Evolutionary conservation across 2,113 vertebrate species (phyloP), one percentile per base, ranked within the genome.

Genomic region (Morone saxatilis): DNA sequence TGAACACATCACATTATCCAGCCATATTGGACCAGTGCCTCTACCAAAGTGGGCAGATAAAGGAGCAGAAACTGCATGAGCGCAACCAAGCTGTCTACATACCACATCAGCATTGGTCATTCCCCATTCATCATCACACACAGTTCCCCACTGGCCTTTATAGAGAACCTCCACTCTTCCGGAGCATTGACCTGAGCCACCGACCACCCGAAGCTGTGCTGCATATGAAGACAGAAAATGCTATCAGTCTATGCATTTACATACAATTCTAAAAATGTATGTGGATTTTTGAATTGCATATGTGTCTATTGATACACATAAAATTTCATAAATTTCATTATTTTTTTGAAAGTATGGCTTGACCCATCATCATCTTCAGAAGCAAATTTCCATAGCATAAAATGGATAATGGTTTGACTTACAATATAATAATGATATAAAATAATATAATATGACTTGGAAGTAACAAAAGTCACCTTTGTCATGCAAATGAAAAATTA

Each of bases 71-170:
- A 94, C 1, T 0, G 91, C 93, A 41, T 91, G 89, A 41, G 93
- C 92, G 1, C 80, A 91, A 51, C 84, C 92, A 4, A 93, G 59
- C 54, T 94, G 93, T 75, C 72, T 78, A 9, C 93, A 94, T 7
- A 92, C 93, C 9, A 94, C 92, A 41, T 91, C 86, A 0, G 81
- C 91, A 17, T 76, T 86, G 2, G 0, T 0, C 7, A 93, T 17
- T 56, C 56, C 12, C 92, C 92, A 94, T 4, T 91, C 90, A 14
- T 94, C 93, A 36, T 93, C 93, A 62, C 93, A 94, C 38, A 93
- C 92, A 3, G 92, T 94, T 54, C 93, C 93, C 93, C 93, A 94
- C 60, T 79, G 16, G 83, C 90, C 66, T 83, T 88, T 88, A 25
- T 94, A 82, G 40, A 71, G 6, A 69, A 94, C 0, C 80, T 94